Conservation (phyloP, 2,797 vertebrate species). For the Linurgus olivaceus region DNA sequence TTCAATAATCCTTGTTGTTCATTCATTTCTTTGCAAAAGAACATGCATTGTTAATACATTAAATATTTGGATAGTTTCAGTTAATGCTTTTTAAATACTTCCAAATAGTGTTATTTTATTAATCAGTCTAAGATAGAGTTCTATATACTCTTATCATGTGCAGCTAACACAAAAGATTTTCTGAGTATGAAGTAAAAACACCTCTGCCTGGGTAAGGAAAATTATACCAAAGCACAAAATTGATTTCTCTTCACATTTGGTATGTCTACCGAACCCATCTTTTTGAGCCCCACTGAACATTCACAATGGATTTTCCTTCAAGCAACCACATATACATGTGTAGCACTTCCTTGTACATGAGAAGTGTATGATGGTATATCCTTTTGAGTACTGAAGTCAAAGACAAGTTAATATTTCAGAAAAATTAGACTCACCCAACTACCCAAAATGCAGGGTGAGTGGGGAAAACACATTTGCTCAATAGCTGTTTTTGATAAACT, state of each 20-base stretch:
- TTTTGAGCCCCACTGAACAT: neutral
- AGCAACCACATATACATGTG: neutral
- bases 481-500: neutral
- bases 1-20: neutral
- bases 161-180: neutral
- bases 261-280: neutral
- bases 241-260: neutral
- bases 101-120: neutral
- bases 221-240: neutral
- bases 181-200: neutral
- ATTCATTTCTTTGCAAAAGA: neutral
- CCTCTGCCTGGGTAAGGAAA: neutral
- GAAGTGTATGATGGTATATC: neutral
- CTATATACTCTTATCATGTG: neutral
- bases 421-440: neutral
- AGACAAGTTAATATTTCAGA: neutral
- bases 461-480: neutral
- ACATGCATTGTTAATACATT: neutral
- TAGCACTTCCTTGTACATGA: neutral
- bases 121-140: neutral
- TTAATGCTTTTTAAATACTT: neutral
- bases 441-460: neutral
- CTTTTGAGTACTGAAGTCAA: neutral
- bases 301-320: neutral
- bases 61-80: neutral